phyloP scores from a whole-genome alignment of 2,888 invertebrate genomes.

The Linyphia triangularis region DNA sequence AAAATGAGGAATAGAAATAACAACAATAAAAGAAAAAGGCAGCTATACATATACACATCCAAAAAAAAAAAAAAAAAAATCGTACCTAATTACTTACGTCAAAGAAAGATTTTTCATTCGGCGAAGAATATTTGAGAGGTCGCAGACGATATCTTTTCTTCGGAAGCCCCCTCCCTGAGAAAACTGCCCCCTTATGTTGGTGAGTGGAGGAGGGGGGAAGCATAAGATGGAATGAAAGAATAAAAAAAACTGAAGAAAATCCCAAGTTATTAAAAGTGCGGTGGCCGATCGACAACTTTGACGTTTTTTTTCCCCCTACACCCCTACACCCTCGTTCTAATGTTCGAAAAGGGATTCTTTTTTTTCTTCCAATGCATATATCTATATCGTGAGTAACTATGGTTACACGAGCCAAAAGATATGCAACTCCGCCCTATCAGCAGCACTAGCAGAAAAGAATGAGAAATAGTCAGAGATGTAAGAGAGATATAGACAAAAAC shows the following conservation, averaged over 20 bases:
- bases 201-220: neutral
- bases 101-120: conserved; percentile 74
- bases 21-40: conserved; percentile 34
- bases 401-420: conserved; percentile 62
- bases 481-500: conserved; percentile 63
- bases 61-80: conserved; percentile 29
- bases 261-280: conserved; percentile 74
- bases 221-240: conserved; percentile 9
- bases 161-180: conserved; percentile 11
- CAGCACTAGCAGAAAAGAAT: conserved; percentile 33
- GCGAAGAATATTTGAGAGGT: conserved; percentile 65
- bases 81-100: conserved; percentile 73
- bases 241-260: conserved; percentile 48
- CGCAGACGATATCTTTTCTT: conserved; percentile 56
- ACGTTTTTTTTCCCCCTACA: conserved; percentile 50
- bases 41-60: conserved; percentile 1
- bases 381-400: conserved; percentile 65
- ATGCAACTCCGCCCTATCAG: conserved; percentile 61
- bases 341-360: conserved; percentile 21
- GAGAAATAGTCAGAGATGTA: conserved; percentile 58
- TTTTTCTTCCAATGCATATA: conserved; percentile 52
- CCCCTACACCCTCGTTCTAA: conserved; percentile 28
- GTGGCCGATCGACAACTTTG: conserved; percentile 71
- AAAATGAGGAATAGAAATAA: conserved; percentile 19
- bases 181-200: conserved; percentile 54